phyloP scores from a whole-genome alignment of 2,888 invertebrate species.

The Spialia ferax region DNA sequence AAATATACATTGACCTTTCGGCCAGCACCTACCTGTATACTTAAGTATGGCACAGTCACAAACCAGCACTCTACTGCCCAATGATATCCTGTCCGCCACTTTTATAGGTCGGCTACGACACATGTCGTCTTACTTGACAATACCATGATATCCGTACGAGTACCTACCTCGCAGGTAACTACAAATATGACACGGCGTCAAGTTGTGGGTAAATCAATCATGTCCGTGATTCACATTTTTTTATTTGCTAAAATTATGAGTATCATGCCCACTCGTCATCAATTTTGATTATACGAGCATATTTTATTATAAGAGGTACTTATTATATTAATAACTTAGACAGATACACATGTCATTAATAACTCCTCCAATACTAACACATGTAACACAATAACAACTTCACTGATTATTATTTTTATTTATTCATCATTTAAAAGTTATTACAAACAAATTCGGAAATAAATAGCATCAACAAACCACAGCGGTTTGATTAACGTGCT shows the following conservation, averaged over 20 bases:
- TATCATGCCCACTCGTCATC: neutral
- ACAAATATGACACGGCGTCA: slow-evolving; percentile 39
- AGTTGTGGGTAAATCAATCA: slow-evolving; percentile 12
- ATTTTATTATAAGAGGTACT: no score
- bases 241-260: neutral
- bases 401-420: no score
- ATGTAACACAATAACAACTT: no score
- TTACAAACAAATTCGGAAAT: no score
- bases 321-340: no score
- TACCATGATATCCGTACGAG: slow-evolving; percentile 47
- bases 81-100: slow-evolving; percentile 66
- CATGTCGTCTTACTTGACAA: slow-evolving; percentile 45
- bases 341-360: no score
- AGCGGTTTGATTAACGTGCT: no score
- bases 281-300: neutral
- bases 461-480: no score
- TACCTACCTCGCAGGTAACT: no score
- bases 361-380: no score
- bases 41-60: slow-evolving; percentile 64
- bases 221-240: slow-evolving; percentile 5
- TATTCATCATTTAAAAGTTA: no score
- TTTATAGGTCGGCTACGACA: slow-evolving; percentile 77
- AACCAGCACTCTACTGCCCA: slow-evolving; percentile 65
- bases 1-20: neutral
- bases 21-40: slow-evolving; percentile 60